Conservation (phyloP, 2,888 invertebrate species). For the Odontomyia ornata region DNA sequence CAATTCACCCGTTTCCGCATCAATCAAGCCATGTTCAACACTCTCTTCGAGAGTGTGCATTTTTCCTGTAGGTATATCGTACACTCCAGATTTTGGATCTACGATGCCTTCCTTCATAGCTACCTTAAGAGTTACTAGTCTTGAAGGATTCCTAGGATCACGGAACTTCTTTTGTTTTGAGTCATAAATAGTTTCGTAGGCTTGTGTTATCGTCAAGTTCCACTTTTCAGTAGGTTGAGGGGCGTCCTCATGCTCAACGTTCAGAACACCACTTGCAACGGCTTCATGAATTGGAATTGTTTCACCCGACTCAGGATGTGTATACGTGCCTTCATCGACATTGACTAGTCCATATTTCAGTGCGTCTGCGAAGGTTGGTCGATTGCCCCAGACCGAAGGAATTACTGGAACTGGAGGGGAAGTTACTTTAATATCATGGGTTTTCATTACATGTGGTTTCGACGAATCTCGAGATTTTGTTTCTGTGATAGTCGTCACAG, state of each 20-base stretch:
- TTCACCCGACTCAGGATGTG: conserved; percentile 74
- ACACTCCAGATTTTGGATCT: conserved; percentile 77
- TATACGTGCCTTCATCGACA: conserved; percentile 72
- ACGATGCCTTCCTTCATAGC: conserved; percentile 76
- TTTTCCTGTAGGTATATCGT: conserved; percentile 75
- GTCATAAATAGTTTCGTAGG: conserved; percentile 73
- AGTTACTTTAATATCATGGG: conserved; percentile 61
- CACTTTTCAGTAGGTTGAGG: conserved; percentile 52
- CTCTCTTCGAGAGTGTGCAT: conserved; percentile 80
- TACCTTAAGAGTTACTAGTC: conserved; percentile 76
- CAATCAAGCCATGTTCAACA: conserved; percentile 76
- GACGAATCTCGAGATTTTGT: conserved; percentile 30
- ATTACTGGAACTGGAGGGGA: no score
- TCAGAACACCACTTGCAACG: conserved; percentile 75
- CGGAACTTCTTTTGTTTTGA: conserved; percentile 72
- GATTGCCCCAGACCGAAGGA: conserved; percentile 66
- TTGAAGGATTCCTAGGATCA: conserved; percentile 73
- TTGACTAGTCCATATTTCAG: conserved; percentile 73
- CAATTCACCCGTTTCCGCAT: conserved; percentile 74
- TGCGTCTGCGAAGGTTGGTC: conserved; percentile 74
- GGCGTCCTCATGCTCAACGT: conserved; percentile 64
- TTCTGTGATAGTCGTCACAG: not conserved
- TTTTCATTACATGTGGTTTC: not conserved
- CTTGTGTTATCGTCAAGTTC: conserved; percentile 72
- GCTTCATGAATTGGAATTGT: conserved; percentile 75